Evolutionary conservation across 2,797 vertebrate species (phyloP).

Genomic region (Rachycentron canadum): DNA sequence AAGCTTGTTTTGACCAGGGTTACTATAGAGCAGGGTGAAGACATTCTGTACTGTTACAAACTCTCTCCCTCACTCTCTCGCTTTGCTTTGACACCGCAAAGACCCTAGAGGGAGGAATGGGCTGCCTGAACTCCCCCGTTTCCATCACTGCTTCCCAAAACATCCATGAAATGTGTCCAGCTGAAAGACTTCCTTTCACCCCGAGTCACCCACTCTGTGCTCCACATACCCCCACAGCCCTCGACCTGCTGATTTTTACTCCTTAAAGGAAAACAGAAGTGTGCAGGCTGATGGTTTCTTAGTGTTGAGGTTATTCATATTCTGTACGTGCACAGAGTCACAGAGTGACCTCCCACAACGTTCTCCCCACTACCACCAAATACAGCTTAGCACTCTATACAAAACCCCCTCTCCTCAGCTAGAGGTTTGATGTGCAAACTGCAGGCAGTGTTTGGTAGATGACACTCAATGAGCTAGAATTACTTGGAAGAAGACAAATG

Average conservation of each 20-base stretch:
- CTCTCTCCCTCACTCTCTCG: conserved; percentile 30
- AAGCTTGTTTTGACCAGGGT: conserved; percentile 77
- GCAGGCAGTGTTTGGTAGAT: conserved; percentile 56
- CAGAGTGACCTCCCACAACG: conserved; percentile 69
- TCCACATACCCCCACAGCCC: conserved; percentile 37
- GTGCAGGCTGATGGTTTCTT: conserved; percentile 52
- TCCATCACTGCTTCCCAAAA: conserved; percentile 74
- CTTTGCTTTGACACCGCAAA: conserved; percentile 64
- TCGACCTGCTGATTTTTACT: conserved; percentile 63
- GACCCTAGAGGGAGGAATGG: conserved; percentile 61
- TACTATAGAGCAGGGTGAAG: conserved; percentile 71
- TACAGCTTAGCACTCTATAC: conserved; percentile 37
- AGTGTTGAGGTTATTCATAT: conserved; percentile 64
- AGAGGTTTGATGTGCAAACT: conserved; percentile 51
- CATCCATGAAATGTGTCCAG: conserved; percentile 71
- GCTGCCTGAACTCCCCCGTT: conserved; percentile 61
- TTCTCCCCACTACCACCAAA: conserved; percentile 43
- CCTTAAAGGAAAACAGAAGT: conserved; percentile 71
- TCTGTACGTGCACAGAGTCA: conserved; percentile 75
- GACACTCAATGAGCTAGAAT: conserved; percentile 65
- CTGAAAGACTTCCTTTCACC: conserved; percentile 83
- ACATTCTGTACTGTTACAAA: conserved; percentile 69
- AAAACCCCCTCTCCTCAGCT: conserved; percentile 29
- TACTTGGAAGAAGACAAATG: conserved; percentile 56
- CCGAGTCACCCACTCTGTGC: conserved; percentile 38